phyloP scores from a whole-genome alignment of 2,113 vertebrate genomes.

The Chaetodon auriga region DNA sequence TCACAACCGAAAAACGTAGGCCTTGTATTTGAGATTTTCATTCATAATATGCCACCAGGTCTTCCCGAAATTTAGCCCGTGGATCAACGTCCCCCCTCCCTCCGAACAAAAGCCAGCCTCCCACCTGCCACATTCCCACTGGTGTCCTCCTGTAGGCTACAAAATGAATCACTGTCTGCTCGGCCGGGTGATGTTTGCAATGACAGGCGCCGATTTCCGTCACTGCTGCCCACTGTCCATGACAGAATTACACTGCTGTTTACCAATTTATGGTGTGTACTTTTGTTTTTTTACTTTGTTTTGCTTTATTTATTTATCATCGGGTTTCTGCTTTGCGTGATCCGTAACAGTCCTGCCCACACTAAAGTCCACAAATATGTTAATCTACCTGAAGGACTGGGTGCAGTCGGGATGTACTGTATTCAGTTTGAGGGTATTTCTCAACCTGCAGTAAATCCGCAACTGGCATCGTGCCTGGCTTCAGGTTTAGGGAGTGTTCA shows the following conservation, averaged over 20 bases:
- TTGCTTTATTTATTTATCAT: no score
- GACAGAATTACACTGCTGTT: slow-evolving; percentile 60
- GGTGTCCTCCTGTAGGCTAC: slow-evolving; percentile 64
- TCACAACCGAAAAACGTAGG: slow-evolving; percentile 49
- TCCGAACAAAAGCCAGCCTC: slow-evolving; percentile 48
- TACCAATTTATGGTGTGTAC: neutral
- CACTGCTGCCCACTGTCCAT: slow-evolving; percentile 81
- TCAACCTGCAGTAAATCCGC: neutral
- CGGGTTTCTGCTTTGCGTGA: neutral
- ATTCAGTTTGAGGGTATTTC: neutral
- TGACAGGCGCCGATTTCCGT: slow-evolving; percentile 78
- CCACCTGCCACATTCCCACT: slow-evolving; percentile 75
- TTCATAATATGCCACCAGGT: slow-evolving; percentile 58
- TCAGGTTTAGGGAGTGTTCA: slow-evolving; percentile 31
- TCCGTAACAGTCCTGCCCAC: slow-evolving; percentile 17
- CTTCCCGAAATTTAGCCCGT: slow-evolving; percentile 51
- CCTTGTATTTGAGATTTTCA: slow-evolving; percentile 39
- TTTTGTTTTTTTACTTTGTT: no score
- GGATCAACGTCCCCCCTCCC: slow-evolving; percentile 29
- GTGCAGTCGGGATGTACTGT: neutral
- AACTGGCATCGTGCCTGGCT: slow-evolving; percentile 5
- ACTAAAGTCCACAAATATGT: slow-evolving; percentile 1
- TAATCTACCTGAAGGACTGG: neutral
- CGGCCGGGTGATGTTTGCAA: slow-evolving; percentile 64
- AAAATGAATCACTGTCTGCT: slow-evolving; percentile 80